Base-by-base conservation (phyloP, 1,140 invertebrate genomes). In the Drosophila mayri region DNA sequence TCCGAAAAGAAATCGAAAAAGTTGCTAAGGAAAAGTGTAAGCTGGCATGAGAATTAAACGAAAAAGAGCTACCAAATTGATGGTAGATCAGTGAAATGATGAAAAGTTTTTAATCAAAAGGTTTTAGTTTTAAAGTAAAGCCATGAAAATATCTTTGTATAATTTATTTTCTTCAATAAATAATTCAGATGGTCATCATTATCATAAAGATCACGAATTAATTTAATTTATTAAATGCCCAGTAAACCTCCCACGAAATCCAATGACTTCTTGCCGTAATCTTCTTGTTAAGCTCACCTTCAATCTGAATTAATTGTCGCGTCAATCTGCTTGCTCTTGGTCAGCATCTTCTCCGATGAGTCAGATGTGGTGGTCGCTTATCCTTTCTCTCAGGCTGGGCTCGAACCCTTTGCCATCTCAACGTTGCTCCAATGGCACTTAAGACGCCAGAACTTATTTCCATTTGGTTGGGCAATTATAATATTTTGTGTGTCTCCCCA, bases 361-460 rank as follows among this genome's bases (percentile, higher is more conserved):
- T 68, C 65, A 68, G 46, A 41, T 50, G 43, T 38, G 18, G 32
- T 50, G 43, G 64, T 76, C 47, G 70, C 60, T 57, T 55, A 65
- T 79, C 47, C n/a, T 52, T 63, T n/a, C 47, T 50, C 37, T 57
- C 49, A 20, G 30, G 35, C 63, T 5, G 14, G 10, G 18, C 4
- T n/a, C 35, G 11, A 67, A 54, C 63, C 47, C 63, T 35, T 70
- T 70, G 7, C 57, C 82, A 71, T 78, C 78, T 75, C 67, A 65
- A 78, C 62, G 68, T 46, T 68, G 71, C 60, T 59, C 63, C 71
- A 84, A 76, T 87, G 84, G 80, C 84, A 88, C 84, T 88, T 88
- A 88, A 88, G 72, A 88, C 74, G 85, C 84, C 84, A 84, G 85
- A 88, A 88, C 84, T 88, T 88, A 88, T 88, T 88, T 88, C 85